Evolutionary conservation across 1,140 invertebrate species (phyloP), one percentile per base, ranked within the genome.

Genomic region (Homarus americanus): DNA sequence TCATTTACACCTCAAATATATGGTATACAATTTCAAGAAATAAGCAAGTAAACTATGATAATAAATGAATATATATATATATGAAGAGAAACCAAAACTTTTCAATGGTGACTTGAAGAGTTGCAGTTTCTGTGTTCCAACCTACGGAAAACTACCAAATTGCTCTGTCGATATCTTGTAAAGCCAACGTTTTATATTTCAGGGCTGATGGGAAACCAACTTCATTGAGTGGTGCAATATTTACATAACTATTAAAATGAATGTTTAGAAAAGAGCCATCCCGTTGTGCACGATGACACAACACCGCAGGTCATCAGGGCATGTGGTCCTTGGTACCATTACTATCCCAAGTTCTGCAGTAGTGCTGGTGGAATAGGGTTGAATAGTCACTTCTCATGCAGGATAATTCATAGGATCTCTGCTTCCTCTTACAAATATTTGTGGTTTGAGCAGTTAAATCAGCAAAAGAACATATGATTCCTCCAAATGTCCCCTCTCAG

Each of bases 141-240:
- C 36, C 58, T 83, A 66, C 28, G 34, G 53, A 53, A 66, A 53
- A 83, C 58, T 69, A 82, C 44, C 79, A 78, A 20, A 78, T 40
- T 78, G 20, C 20, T 78, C 75, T 28, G 9, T 32, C 63, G 32
- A 28, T 32, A 32, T 69, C 63, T 32, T 24, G 12, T 5, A 69
- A n/a, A 53, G 66, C 72, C 34, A 75, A 38, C 44, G 32, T 32
- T 69, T 69, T 69, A 69, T 28, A 69, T 44, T 79, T 79, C 80
- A 90, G 78, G 87, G 87, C 87, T 90, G 87, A 90, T 83, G 80
- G 78, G 78, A 90, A 90, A 90, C 80, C 79, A 90, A 90, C 80
- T 73, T 90, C 72, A 53, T 38, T 66, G 76, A 82, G 66, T 90
- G 41, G 79, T 90, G 87, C 80, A 90, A 72, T 90, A 88, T 90